Evolutionary conservation across 2,888 invertebrate species (phyloP).

Genomic region (Osmoderma eremita): DNA sequence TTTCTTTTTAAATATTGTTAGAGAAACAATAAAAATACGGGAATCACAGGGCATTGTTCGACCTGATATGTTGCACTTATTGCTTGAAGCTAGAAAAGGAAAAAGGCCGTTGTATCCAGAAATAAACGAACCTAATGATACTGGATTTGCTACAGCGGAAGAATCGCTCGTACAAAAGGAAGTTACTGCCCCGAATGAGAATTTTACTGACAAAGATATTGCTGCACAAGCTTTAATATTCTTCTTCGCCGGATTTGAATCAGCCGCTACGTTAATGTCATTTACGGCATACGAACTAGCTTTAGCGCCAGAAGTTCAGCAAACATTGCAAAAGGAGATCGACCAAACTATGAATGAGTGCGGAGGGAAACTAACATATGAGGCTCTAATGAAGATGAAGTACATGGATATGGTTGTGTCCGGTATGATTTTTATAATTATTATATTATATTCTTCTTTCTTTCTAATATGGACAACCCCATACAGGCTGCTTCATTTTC

Average conservation of each 20-base stretch:
- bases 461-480: no score
- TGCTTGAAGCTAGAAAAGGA: conserved; percentile 66
- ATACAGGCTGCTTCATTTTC: no score
- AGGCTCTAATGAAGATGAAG: conserved; percentile 66
- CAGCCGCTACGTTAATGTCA: conserved; percentile 62
- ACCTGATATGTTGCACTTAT: conserved; percentile 68
- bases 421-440: conserved; percentile 18
- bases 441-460: no score
- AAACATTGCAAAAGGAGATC: conserved; percentile 65
- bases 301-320: conserved; percentile 69
- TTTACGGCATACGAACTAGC: conserved; percentile 69
- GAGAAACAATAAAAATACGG: conserved; percentile 50
- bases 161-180: conserved; percentile 35
- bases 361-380: conserved; percentile 64
- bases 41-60: conserved; percentile 64
- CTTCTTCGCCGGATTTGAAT: conserved; percentile 66
- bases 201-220: conserved; percentile 64
- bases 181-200: neutral
- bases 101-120: conserved; percentile 51
- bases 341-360: conserved; percentile 46
- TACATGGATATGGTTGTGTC: conserved; percentile 71
- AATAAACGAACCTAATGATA: conserved; percentile 24
- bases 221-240: conserved; percentile 68
- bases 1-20: conserved; percentile 47
- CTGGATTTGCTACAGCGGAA: conserved; percentile 42